Percentiles rank a stretch among this genome's conserved stretches.
These are phyloP conservation scores for Pelodiscus sinensis DNA, from an alignment of 2,113 vertebrate genomes.

Conservation along the genomic window DNA sequence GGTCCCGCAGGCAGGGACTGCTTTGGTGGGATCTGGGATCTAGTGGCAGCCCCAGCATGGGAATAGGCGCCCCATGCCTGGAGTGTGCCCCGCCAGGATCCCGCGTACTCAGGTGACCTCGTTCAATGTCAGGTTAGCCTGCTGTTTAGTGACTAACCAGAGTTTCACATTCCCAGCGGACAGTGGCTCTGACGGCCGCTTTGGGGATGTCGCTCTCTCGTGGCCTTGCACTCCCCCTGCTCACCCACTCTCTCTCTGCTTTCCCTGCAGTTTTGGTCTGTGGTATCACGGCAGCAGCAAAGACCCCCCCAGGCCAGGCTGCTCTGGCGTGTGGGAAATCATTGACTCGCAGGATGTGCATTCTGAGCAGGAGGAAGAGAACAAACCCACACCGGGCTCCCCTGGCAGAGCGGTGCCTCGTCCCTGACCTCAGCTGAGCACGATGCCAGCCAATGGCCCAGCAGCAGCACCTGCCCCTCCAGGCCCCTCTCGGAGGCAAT, in stretches of 20 bases:
- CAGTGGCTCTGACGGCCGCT: neutral
- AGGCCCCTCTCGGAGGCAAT: fast-evolving
- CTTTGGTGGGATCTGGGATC: too few relatives aligned
- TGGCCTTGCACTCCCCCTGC: neutral
- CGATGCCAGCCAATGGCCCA: neutral
- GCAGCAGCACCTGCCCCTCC: neutral
- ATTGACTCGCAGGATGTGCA: constrained; percentile 72
- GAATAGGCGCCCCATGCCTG: too few relatives aligned
- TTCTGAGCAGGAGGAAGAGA: neutral
- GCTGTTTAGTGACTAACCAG: too few relatives aligned
- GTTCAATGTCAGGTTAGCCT: too few relatives aligned
- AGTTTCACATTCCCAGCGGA: neutral
- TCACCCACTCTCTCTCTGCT: constrained; percentile 19
- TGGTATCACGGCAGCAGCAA: constrained; percentile 80
- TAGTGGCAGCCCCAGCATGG: too few relatives aligned
- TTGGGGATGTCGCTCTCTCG: neutral
- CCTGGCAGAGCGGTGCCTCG: fast-evolving
- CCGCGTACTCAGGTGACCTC: too few relatives aligned
- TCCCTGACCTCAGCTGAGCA: neutral
- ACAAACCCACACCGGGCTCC: fast-evolving
- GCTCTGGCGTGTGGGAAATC: constrained; percentile 86
- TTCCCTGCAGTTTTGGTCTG: constrained; percentile 86
- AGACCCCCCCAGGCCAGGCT: constrained; percentile 61
- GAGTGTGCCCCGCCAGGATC: too few relatives aligned
- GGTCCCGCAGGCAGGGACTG: too few relatives aligned